A percentile compares a stretch with the other conserved stretches of the same genome.
These are phyloP conservation scores for Alloscopus bannaensis DNA, from an alignment of 2,888 invertebrate species.

Conservation along the genomic window DNA sequence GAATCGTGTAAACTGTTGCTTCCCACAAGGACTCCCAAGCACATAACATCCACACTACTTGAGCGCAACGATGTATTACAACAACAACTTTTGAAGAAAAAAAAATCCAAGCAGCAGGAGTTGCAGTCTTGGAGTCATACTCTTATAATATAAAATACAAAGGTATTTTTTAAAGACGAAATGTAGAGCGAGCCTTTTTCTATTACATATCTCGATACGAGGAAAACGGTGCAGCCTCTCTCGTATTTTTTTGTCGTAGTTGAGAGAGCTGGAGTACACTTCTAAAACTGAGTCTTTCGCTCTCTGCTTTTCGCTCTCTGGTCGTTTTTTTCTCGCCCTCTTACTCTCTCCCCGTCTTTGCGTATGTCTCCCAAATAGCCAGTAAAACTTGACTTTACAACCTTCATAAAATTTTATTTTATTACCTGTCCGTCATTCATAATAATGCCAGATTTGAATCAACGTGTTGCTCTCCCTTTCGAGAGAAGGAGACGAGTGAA, in stretches of 20 bases:
- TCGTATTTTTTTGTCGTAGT: no score
- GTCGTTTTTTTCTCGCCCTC: slow-evolving; percentile 15
- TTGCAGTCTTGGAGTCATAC: no score
- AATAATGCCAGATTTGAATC: slow-evolving; percentile 59
- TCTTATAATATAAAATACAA: no score
- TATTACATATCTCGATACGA: no score
- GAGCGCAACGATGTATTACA: no score
- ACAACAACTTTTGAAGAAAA: no score
- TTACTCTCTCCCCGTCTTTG: slow-evolving; percentile 31
- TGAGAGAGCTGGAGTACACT: no score
- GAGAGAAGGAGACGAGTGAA: neutral
- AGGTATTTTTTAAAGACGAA: no score
- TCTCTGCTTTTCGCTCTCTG: slow-evolving; percentile 12
- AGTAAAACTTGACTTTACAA: slow-evolving; percentile 65
- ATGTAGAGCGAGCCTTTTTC: no score
- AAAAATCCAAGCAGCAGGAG: slow-evolving; percentile 14
- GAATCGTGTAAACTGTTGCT: slow-evolving; percentile 55
- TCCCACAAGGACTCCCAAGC: no score
- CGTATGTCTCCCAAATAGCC: slow-evolving; percentile 64
- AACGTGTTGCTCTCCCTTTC: slow-evolving; percentile 51
- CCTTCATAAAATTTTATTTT: slow-evolving; percentile 65
- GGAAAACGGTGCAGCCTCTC: slow-evolving; percentile 30
- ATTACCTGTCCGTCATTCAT: slow-evolving; percentile 66
- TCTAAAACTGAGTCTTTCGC: no score
- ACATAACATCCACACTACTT: no score